Percentiles rank a stretch among this genome's conserved stretches.
Conservation (phyloP, 2,888 invertebrate genomes). For the Rotaria macrura region DNA sequence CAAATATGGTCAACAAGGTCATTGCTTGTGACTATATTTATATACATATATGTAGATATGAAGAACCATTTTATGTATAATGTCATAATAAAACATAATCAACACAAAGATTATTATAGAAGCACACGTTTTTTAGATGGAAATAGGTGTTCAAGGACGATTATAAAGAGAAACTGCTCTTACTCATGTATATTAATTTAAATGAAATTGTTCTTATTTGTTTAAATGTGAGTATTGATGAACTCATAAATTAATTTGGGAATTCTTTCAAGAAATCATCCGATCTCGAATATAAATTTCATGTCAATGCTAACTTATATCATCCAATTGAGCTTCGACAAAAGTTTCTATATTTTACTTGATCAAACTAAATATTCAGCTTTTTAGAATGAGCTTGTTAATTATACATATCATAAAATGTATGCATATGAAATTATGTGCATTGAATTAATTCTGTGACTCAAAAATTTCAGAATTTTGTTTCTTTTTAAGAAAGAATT, state of each 20-base stretch:
- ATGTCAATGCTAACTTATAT: neutral
- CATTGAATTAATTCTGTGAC: neutral
- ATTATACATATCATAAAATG: neutral
- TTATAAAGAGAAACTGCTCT: neutral
- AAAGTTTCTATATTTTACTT: no score
- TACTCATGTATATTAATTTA: neutral
- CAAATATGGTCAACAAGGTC: neutral
- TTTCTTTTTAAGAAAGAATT: no score
- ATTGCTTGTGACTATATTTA: neutral
- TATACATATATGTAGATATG: neutral
- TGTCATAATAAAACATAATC: neutral
- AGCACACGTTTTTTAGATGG: neutral
- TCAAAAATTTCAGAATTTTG: neutral
- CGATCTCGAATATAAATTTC: neutral
- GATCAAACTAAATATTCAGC: neutral
- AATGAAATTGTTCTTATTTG: neutral
- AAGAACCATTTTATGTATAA: neutral
- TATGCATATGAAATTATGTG: neutral
- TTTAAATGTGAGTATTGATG: neutral
- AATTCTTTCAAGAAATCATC: neutral
- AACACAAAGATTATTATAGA: neutral
- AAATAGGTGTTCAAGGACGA: neutral
- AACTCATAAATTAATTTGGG: neutral
- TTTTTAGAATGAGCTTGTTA: no score
- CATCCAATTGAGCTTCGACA: no score